Conservation (phyloP, 92 coral and sea anemone species). For the Bergia sp. region DNA sequence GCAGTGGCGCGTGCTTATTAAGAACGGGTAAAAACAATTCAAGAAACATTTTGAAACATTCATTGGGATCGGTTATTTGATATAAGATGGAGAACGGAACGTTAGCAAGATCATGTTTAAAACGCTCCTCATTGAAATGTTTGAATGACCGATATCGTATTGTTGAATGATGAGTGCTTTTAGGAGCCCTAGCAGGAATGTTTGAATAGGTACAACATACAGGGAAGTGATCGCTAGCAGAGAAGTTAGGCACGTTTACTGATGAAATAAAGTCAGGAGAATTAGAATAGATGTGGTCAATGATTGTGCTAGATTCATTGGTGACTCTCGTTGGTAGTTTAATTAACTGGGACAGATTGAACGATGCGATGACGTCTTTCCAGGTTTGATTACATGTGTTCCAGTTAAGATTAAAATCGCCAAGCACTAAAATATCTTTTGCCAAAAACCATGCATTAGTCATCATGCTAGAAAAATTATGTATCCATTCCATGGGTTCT, state of each 20-base stretch:
- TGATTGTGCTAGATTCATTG: background rate
- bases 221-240: background rate
- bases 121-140: background rate
- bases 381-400: background rate
- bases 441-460: background rate
- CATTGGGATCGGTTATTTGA: background rate
- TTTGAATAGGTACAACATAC: background rate
- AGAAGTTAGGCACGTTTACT: background rate
- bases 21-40: background rate
- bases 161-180: background rate
- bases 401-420: background rate
- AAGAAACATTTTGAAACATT: background rate
- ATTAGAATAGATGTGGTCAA: background rate
- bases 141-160: background rate
- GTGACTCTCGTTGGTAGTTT: background rate
- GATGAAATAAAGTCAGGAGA: background rate
- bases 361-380: background rate
- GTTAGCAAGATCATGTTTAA: background rate
- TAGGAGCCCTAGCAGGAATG: background rate
- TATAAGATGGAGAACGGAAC: background rate
- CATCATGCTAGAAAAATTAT: background rate
- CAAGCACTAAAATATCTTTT: background rate
- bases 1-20: conserved; percentile 39
- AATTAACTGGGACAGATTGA: background rate
- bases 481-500: background rate